phyloP scores from a whole-genome alignment of 2,113 vertebrate genomes.

The Amazona vittata region DNA sequence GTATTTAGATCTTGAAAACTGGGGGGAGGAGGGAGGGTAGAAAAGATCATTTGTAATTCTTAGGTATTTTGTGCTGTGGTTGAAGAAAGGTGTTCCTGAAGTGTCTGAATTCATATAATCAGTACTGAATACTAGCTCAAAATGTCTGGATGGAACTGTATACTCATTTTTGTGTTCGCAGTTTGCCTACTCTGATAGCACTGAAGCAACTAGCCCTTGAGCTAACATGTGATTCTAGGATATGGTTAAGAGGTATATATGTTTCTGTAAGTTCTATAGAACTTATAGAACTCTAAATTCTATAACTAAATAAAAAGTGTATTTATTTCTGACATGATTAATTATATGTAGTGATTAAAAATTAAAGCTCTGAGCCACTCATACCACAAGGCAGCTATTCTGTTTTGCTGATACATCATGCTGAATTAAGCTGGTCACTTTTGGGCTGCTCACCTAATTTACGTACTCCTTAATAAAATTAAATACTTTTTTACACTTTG shows the following conservation, averaged over 20 bases:
- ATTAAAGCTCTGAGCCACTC: not conserved
- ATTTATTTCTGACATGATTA: not conserved
- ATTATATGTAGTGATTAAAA: conserved; percentile 10
- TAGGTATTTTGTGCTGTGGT: not conserved
- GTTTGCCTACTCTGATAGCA: not conserved
- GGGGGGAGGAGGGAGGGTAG: not conserved
- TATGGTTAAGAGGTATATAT: not conserved
- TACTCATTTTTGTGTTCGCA: not conserved
- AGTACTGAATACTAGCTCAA: not conserved
- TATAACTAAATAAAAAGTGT: not conserved
- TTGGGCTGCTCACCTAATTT: not conserved
- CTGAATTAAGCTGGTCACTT: conserved; percentile 2
- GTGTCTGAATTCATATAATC: not conserved
- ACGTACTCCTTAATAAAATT: not conserved
- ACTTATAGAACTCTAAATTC: not conserved
- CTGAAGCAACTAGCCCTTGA: not conserved
- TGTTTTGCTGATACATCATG: not conserved
- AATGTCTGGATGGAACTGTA: not conserved
- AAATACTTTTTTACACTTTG: conserved; percentile 6
- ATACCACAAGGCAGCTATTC: not conserved
- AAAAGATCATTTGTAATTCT: not conserved
- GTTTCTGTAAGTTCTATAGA: not conserved
- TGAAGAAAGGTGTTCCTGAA: not conserved
- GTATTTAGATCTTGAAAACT: not conserved
- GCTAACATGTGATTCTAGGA: not conserved